Evolutionary conservation across 2,113 vertebrate species (phyloP), one percentile per base, ranked within the genome.

Genomic region (Galemys pyrenaicus): DNA sequence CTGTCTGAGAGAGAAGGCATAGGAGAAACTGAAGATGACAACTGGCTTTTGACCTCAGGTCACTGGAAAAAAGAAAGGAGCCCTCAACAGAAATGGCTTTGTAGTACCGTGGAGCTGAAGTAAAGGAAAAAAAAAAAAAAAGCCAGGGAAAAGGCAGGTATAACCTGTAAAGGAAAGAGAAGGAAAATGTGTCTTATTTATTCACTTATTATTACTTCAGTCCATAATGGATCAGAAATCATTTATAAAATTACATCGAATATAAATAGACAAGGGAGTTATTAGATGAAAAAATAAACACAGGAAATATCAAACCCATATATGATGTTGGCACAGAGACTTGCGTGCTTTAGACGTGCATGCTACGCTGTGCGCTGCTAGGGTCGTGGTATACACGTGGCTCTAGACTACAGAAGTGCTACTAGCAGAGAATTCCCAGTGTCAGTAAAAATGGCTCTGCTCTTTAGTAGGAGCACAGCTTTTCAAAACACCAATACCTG

Each of bases 261-360:
- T 28, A 22, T 80, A 87, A 88, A 44, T 30, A 39, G 37, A 39
- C 20, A 44, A 75, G 85, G 60, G 46, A 73, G 54, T 51, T 74
- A 51, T 56, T 65, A 39, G 79, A 64, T 41, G 41, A 62, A 65
- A 71, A 92, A 70, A 37, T 46, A 77, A 70, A 35, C 64, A 32
- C 19, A 83, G 71, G 44, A 46, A 71, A 39, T 70, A 41, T 67
- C 75, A 95, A 78, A 68, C 94, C 65, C 87, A 77, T 44, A 80
- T 95, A 46, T 83, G 62, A 32, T 7, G 2, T 10, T 62, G 51
- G 70, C 58, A 64, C 12, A 2, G 46, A 37, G 8, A 24, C 41
- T 70, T 83, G 54, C 46, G 35, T 51, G 24, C 41, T 62, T 8
- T 22, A 70, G 68, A 37, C 15, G n/a, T n/a, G n/a, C n/a, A n/a